Evolutionary conservation across 2,888 invertebrate species (phyloP).

Genomic region (Ichneumoninae sp.): DNA sequence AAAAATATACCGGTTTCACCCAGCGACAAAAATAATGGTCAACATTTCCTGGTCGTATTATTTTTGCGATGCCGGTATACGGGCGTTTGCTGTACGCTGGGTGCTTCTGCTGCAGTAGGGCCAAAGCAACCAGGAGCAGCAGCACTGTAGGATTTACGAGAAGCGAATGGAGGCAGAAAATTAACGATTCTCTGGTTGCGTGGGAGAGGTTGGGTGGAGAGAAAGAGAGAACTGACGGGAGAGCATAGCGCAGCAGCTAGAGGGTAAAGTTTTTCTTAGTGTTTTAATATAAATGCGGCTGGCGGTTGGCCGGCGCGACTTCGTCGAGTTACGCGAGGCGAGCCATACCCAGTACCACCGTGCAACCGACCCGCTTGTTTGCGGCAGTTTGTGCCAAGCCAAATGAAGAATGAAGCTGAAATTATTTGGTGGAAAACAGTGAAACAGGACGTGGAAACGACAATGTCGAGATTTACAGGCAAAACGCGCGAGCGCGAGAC

Average conservation of each 20-base stretch:
- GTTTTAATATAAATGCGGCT: constrained; percentile 84
- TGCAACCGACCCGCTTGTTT: constrained; percentile 80
- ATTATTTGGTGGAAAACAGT: constrained; percentile 84
- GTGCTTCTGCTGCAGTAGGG: constrained; percentile 59
- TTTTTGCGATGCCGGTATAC: constrained; percentile 77
- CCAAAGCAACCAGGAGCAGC: constrained; percentile 63
- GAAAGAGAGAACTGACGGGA: constrained; percentile 52
- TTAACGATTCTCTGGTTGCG: constrained; percentile 82
- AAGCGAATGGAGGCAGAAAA: constrained; percentile 85
- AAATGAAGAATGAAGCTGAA: constrained; percentile 85
- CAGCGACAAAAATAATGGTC: constrained; percentile 82
- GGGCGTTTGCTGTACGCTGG: constrained; percentile 31
- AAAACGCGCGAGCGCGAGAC: constrained; percentile 66
- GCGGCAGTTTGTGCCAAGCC: constrained; percentile 85
- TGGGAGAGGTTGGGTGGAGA: constrained; percentile 63
- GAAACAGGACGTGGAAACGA: constrained; percentile 85
- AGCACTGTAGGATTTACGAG: constrained; percentile 81
- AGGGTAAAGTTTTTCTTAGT: constrained; percentile 83
- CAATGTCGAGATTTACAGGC: constrained; percentile 83
- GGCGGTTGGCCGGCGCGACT: constrained; percentile 75
- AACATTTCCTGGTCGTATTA: constrained; percentile 84
- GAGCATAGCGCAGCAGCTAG: constrained; percentile 69
- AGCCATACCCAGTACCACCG: constrained; percentile 67
- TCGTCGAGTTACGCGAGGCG: constrained; percentile 71
- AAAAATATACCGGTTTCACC: constrained; percentile 68